Conservation (phyloP, 1,140 invertebrate species). For the Charaxes varanes region DNA sequence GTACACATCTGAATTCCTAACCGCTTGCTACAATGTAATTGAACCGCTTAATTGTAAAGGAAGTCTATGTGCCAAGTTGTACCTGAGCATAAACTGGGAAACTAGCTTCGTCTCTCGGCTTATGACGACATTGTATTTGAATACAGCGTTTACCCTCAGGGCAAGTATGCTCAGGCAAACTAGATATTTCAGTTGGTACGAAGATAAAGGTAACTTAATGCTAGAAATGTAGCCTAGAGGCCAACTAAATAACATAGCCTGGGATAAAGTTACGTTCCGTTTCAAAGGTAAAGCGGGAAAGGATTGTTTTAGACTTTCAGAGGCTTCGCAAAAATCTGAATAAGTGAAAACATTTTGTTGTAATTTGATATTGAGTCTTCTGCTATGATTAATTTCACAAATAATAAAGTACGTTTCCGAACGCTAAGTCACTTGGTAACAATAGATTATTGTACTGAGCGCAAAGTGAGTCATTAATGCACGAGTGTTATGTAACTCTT, state of each 20-base stretch:
- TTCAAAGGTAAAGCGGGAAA: slow-evolving; percentile 1
- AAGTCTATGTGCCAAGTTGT: slow-evolving; percentile 22
- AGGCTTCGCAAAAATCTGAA: too few species aligned
- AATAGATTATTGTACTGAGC: too few species aligned
- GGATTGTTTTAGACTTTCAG: neutral
- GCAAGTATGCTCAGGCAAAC: slow-evolving; percentile 24
- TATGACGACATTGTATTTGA: slow-evolving; percentile 33
- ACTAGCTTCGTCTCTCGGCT: slow-evolving; percentile 26
- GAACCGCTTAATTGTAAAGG: slow-evolving; percentile 12
- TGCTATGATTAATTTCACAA: too few species aligned
- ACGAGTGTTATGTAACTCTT: too few species aligned
- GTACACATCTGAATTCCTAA: too few species aligned
- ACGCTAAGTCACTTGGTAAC: too few species aligned
- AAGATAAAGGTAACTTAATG: slow-evolving; percentile 21
- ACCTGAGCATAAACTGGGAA: slow-evolving; percentile 34
- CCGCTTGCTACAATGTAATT: too few species aligned
- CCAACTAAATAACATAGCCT: slow-evolving; percentile 4
- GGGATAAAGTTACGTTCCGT: slow-evolving; percentile 4
- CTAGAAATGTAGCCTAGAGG: slow-evolving; percentile 14
- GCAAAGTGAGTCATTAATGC: too few species aligned
- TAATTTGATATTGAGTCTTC: too few species aligned
- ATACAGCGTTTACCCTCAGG: slow-evolving; percentile 26
- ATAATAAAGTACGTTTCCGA: too few species aligned
- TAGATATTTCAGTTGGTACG: slow-evolving; percentile 23
- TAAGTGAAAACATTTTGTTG: too few species aligned